Percentiles rank a stretch among this genome's conserved stretches.
Conservation (phyloP, 2,797 vertebrate genomes). For the Gallinago stenura region DNA sequence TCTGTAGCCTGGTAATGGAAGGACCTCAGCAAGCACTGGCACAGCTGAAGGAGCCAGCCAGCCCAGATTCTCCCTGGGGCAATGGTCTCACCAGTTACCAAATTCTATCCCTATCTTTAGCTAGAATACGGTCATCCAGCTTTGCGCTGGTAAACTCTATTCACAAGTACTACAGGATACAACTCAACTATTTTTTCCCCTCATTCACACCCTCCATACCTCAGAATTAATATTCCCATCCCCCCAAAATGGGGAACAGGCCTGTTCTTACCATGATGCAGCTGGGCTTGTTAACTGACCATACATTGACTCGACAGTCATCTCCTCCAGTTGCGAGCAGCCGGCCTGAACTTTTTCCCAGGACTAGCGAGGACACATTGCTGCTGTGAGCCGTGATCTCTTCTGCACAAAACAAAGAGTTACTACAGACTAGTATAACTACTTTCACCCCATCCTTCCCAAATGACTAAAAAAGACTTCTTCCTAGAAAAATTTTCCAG, state of each 20-base stretch:
- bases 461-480: not conserved
- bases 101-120: not conserved
- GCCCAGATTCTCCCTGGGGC: not conserved
- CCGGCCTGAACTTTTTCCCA: conserved; percentile 92
- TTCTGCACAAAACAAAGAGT: conserved; percentile 78
- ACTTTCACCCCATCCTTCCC: not conserved
- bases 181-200: not conserved
- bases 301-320: conserved; percentile 95
- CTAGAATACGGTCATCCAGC: not conserved
- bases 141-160: not conserved
- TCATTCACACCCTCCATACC: not conserved
- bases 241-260: not conserved
- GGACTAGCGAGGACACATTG: conserved; percentile 87
- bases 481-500: not conserved
- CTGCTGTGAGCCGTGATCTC: conserved; percentile 93
- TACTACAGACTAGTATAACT: not conserved
- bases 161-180: not conserved
- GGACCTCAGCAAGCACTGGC: not conserved
- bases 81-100: not conserved
- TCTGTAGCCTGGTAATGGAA: not conserved
- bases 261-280: conserved; percentile 92
- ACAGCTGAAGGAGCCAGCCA: not conserved
- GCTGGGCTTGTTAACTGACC: conserved; percentile 95
- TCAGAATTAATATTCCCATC: not conserved
- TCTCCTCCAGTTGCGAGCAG: conserved; percentile 94